Evolutionary conservation across 2,888 invertebrate species (phyloP).

Genomic region (Agrilus biguttatus): DNA sequence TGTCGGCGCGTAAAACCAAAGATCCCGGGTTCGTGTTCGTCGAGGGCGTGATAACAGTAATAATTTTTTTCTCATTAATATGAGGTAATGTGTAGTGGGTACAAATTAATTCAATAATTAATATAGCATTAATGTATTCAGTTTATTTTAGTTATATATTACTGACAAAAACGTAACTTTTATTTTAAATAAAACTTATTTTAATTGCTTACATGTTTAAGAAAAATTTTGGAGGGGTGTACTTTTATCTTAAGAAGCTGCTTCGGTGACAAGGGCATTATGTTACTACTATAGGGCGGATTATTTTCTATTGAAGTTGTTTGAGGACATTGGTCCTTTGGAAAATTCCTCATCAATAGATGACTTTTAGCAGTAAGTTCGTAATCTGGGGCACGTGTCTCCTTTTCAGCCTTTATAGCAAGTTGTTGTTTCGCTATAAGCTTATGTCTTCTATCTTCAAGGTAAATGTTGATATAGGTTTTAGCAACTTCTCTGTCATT

Average conservation of each 20-base stretch:
- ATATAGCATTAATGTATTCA: too few relatives aligned
- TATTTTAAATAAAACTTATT: background rate
- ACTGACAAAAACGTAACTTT: too few relatives aligned
- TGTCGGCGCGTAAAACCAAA: too few relatives aligned
- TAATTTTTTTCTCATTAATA: too few relatives aligned
- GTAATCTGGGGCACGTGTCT: constrained; percentile 11
- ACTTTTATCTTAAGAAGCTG: constrained; percentile 29
- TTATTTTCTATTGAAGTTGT: background rate
- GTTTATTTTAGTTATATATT: too few relatives aligned
- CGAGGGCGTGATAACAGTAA: too few relatives aligned
- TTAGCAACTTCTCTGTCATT: too few relatives aligned
- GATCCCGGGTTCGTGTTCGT: too few relatives aligned
- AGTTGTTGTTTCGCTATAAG: constrained; percentile 1
- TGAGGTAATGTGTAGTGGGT: too few relatives aligned
- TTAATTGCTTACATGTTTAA: constrained; percentile 15
- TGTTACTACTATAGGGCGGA: constrained; percentile 1
- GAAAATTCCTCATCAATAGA: too few relatives aligned
- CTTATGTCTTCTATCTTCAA: background rate
- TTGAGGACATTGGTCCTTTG: background rate
- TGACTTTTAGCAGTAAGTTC: constrained; percentile 8
- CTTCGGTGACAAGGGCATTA: constrained; percentile 27
- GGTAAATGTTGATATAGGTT: background rate
- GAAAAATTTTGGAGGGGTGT: constrained; percentile 21
- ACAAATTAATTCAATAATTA: too few relatives aligned
- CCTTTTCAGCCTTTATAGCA: background rate